phyloP scores from a whole-genome alignment of 2,888 invertebrate genomes.

The Lottia gigantea region DNA sequence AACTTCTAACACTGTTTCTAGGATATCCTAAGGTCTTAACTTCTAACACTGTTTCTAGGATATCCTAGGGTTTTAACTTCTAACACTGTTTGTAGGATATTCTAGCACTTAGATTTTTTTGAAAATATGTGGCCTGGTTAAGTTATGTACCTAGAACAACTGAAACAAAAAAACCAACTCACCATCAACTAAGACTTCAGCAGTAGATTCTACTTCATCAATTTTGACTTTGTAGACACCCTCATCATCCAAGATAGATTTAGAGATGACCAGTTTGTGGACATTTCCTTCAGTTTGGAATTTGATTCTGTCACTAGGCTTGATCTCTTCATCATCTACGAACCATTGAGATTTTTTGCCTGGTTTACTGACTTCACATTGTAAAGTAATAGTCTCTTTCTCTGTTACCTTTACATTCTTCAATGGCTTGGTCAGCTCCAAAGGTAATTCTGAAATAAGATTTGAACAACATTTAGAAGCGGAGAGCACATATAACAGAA shows the following conservation, averaged over 20 bases:
- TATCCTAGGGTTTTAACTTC: too few relatives aligned
- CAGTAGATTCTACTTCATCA: slow-evolving; percentile 52
- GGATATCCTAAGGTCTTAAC: too few relatives aligned
- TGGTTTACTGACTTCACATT: slow-evolving; percentile 61
- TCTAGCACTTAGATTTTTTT: too few relatives aligned
- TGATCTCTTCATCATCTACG: slow-evolving; percentile 53
- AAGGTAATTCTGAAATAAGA: slow-evolving; percentile 43
- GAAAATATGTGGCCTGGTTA: too few relatives aligned
- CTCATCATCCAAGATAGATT: slow-evolving; percentile 61
- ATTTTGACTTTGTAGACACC: slow-evolving; percentile 63
- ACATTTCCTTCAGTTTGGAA: slow-evolving; percentile 50
- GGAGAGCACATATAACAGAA: too few relatives aligned
- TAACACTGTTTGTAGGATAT: too few relatives aligned
- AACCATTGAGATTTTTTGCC: slow-evolving; percentile 65
- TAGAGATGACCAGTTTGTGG: slow-evolving; percentile 57
- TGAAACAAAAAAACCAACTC: slow-evolving; percentile 11
- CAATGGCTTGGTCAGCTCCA: slow-evolving; percentile 56
- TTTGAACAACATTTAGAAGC: too few relatives aligned
- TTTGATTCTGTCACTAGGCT: slow-evolving; percentile 49
- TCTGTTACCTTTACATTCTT: slow-evolving; percentile 55
- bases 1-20: too few relatives aligned
- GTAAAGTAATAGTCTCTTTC: slow-evolving; percentile 51
- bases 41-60: too few relatives aligned
- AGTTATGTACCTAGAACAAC: too few relatives aligned
- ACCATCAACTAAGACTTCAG: slow-evolving; percentile 59